A percentile compares a stretch with the other conserved stretches of the same genome.
phyloP scores from a whole-genome alignment of 2,797 vertebrate genomes.

The Centroberyx gerrardi region DNA sequence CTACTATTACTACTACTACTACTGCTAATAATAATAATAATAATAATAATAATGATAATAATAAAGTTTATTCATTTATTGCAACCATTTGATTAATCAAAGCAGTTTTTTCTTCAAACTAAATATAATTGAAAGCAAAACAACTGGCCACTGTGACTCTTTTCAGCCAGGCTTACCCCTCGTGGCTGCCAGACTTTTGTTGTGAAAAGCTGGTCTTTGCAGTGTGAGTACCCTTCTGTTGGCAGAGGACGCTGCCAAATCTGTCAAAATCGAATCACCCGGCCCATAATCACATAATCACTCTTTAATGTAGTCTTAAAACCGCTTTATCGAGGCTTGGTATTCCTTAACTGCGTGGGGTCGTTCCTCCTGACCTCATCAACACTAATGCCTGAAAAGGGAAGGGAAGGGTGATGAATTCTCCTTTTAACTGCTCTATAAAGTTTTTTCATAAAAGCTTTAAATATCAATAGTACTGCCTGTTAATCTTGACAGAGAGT shows the following conservation, averaged over 20 bases:
- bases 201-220: conserved; percentile 55
- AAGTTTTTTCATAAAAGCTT: not conserved
- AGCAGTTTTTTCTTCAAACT: not conserved
- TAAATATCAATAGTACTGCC: not conserved
- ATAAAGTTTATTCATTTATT: not conserved
- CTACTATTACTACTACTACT: not conserved
- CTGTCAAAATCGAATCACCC: conserved; percentile 46
- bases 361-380: conserved; percentile 23
- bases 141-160: conserved; percentile 50
- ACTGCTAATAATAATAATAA: not conserved
- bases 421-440: not conserved
- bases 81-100: not conserved
- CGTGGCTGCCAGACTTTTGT: conserved; percentile 43
- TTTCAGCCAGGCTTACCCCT: conserved; percentile 34
- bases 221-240: conserved; percentile 44
- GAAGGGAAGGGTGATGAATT: not conserved
- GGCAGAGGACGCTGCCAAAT: conserved; percentile 39
- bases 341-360: not conserved
- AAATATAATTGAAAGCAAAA: conserved; percentile 13
- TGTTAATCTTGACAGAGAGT: not conserved
- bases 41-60: not conserved
- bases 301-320: conserved; percentile 43
- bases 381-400: not conserved
- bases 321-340: not conserved
- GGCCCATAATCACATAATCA: conserved; percentile 62